Base-by-base conservation (phyloP, 2,113 vertebrate genomes). In the Daboia siamensis region DNA sequence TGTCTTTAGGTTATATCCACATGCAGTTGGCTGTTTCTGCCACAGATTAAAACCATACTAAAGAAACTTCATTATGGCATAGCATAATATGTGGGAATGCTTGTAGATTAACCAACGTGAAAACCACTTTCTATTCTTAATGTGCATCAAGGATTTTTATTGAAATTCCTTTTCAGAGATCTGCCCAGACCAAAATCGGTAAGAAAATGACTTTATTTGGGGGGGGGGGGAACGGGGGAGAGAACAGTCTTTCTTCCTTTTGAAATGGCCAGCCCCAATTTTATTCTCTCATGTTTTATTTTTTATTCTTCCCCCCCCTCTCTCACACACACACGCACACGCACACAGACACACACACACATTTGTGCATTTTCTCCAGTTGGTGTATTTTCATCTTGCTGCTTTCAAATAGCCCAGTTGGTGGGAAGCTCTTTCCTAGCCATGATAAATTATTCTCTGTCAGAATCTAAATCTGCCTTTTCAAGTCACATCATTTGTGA, bases 391-490 rank as follows among this genome's bases (percentile, higher is more conserved):
- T 93, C 86, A 85, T 94, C 92, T 96, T 92, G 86, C 88, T 89
- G 92, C 85, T 94, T 93, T 96, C 94, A 96, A 94, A 1, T 74
- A 95, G 88, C 93, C 90, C 90, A 48, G 90, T 90, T 91, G 39
- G 95, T 97, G 91, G 87, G 93, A 97, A 91, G 85, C 57, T 96
- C 89, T 96, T 91, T 94, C 91, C 94, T 93, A 96, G 92, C 80
- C 90, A 93, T 95, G 93, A 96, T 96, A 96, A 97, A 97, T 97
- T 96, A 97, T 97, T 97, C 93, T 94, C 93, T 96, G 94, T 97
- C 95, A 97, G 95, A 95, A 96, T 93, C 95, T 95, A 96, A 97
- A 97, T 96, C 90, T 97, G 95, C 96, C 95, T 97, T 96, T 97
- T 97, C 95, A 96, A 95, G 93, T 95, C 91, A 92, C 93, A 95